These are phyloP conservation scores for Terebella lapidaria DNA, from an alignment of 2,888 invertebrate genomes.

Conservation along the genomic window DNA sequence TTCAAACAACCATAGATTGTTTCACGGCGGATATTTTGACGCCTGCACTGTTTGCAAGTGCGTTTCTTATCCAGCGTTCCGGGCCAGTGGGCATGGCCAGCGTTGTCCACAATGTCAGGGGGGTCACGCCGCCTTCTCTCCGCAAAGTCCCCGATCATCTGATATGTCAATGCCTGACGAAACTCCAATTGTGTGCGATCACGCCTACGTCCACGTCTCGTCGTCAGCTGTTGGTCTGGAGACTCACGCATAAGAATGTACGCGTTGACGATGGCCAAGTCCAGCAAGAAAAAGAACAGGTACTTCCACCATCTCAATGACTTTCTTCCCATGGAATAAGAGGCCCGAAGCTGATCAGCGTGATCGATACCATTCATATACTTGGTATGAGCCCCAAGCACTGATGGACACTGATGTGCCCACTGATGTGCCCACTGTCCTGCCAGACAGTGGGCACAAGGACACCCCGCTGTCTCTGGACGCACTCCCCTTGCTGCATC, in stretches of 20 bases:
- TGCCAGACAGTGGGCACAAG: neutral
- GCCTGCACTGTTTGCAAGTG: no score
- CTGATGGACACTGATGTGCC: neutral
- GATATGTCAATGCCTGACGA: neutral
- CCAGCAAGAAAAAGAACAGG: neutral
- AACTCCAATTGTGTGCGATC: neutral
- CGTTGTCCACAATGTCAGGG: no score
- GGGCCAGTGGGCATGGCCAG: no score
- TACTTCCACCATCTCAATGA: neutral
- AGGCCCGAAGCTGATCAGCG: neutral
- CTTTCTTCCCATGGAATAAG: neutral
- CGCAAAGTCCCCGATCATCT: neutral
- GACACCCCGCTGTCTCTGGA: neutral
- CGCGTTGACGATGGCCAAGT: neutral
- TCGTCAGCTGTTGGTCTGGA: neutral
- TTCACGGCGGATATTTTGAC: no score
- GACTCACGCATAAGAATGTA: neutral
- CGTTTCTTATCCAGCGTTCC: no score
- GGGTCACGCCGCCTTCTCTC: no score
- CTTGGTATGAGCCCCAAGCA: neutral
- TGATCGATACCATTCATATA: neutral
- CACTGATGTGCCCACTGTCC: neutral
- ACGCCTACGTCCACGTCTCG: neutral
- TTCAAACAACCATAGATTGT: no score
- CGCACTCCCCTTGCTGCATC: neutral